Evolutionary conservation across 2,888 invertebrate species (phyloP), one percentile per base, ranked within the genome.

Genomic region (Ferdinandea cuprea): DNA sequence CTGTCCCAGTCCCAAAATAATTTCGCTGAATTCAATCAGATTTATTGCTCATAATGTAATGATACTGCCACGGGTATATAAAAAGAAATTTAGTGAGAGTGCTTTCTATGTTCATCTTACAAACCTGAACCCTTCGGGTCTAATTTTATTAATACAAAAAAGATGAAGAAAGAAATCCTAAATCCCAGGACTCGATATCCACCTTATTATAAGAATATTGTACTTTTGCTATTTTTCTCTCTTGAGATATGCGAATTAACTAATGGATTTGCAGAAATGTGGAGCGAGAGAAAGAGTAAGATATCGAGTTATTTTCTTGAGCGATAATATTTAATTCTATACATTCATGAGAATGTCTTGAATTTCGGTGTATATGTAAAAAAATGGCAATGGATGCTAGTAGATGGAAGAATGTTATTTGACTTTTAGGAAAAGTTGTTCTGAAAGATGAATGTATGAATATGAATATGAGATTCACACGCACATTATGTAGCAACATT

Each of bases 191-290:
- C 11, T 46, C 25, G 32, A 13, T n/a, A 37, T 5, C 8, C 21
- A 48, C 17, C n/a, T n/a, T n/a, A n/a, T n/a, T n/a, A n/a, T n/a
- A n/a, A n/a, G n/a, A n/a, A n/a, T n/a, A n/a, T n/a, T n/a, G n/a
- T n/a, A n/a, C n/a, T 25, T 44, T 40, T 54, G 40, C 9, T 30
- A 8, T 13, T 17, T 1, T 30, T 44, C 0, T 3, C 13, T 3
- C n/a, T 2, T 56, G 46, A 68, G 9, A 44, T 35, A 46, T 48
- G 58, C 0, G 58, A 30, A 40, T 48, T 58, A 19, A 46, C 48
- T 37, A 56, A 48, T 69, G 40, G 44, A 46, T 37, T 58, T 35
- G 13, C 25, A 32, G 3, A 3, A 32, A 9, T n/a, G n/a, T n/a
- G n/a, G n/a, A n/a, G n/a, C n/a, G n/a, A n/a, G n/a, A n/a, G n/a